These are phyloP conservation scores for Cercopithecus mona DNA, from an alignment of 2,113 vertebrate genomes.

Conservation along the genomic window DNA sequence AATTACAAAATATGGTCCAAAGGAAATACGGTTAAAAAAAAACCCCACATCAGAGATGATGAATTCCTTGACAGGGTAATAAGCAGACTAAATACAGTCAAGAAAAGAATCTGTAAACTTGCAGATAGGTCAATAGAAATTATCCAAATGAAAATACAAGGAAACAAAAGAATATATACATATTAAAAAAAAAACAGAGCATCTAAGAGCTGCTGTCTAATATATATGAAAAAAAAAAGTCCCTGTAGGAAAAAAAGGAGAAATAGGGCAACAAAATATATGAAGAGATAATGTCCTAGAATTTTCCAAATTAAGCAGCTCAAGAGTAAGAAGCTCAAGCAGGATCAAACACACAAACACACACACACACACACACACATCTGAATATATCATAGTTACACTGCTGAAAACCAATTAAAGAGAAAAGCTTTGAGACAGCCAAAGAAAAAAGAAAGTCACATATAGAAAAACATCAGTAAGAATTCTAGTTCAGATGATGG, in stretches of 20 bases:
- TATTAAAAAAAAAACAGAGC: too few species aligned
- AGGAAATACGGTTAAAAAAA: neutral
- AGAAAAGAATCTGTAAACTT: neutral
- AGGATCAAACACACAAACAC: neutral
- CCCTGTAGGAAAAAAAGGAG: neutral
- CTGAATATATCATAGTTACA: neutral
- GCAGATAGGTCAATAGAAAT: neutral
- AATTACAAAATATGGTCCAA: neutral
- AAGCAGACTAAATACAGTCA: neutral
- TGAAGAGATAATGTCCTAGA: neutral
- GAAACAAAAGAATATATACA: neutral
- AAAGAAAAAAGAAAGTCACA: neutral
- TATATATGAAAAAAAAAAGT: neutral
- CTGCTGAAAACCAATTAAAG: neutral
- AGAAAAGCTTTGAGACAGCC: neutral
- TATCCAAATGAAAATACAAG: neutral
- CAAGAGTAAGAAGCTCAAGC: neutral
- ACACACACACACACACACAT: neutral
- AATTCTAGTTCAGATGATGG: neutral
- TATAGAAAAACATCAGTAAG: neutral
- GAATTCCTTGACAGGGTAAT: neutral
- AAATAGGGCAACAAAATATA: neutral
- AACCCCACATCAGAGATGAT: neutral
- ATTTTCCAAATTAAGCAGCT: neutral
- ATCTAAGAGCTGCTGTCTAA: neutral